A percentile compares a stretch with the other conserved stretches of the same genome.
Evolutionary conservation across 2,113 vertebrate species (phyloP).

Genomic region (Merops nubicus): DNA sequence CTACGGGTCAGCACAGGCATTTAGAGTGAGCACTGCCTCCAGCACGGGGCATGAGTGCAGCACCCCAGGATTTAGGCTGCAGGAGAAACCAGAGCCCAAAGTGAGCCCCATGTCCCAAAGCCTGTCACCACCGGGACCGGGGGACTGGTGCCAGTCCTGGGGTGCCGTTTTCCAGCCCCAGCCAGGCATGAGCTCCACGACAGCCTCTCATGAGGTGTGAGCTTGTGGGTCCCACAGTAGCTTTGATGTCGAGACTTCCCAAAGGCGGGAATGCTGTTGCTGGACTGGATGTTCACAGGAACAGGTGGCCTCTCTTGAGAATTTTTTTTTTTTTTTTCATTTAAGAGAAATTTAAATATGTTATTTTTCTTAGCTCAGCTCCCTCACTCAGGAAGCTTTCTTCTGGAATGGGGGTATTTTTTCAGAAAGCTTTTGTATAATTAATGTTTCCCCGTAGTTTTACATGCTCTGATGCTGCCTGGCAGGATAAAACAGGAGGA

Average conservation of each 20-base stretch:
- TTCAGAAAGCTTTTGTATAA: not conserved
- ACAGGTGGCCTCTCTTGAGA: not conserved
- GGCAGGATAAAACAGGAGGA: too few relatives aligned
- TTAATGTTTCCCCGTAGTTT: not conserved
- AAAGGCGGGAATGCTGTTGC: not conserved
- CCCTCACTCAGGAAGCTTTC: not conserved
- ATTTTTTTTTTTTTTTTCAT: not conserved
- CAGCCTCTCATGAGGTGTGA: rapidly evolving
- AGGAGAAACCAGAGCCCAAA: not conserved
- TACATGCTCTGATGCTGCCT: not conserved
- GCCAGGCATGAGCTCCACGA: rapidly evolving
- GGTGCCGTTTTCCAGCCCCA: not conserved
- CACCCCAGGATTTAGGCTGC: not conserved
- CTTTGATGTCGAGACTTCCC: not conserved
- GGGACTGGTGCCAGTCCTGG: not conserved
- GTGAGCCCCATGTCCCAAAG: rapidly evolving
- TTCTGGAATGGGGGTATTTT: not conserved
- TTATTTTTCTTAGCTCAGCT: not conserved
- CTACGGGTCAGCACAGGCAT: not conserved
- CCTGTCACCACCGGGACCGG: not conserved
- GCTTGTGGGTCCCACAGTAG: rapidly evolving
- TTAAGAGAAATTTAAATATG: not conserved
- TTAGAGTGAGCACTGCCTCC: rapidly evolving
- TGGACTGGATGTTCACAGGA: not conserved
- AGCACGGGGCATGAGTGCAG: rapidly evolving